Evolutionary conservation across 2,888 invertebrate species (phyloP), one percentile per base, ranked within the genome.

Genomic region (Pteria penguin): DNA sequence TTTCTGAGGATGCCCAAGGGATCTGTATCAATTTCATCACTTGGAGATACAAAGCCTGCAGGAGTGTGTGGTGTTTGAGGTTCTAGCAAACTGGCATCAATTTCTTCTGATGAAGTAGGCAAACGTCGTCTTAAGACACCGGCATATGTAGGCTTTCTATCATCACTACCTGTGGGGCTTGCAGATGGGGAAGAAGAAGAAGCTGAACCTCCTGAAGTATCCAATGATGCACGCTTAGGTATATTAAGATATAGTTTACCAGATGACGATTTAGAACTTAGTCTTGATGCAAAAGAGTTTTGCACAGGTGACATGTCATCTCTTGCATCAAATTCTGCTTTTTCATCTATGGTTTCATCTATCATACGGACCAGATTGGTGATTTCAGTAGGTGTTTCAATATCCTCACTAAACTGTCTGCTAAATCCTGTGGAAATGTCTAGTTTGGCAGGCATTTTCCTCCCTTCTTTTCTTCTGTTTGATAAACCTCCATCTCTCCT

Each of bases 1-100:
- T 90, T 88, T 60, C 86, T 85, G 27, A 91, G 83, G 31, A 91
- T 83, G 32, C 89, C 90, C 32, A 90, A 82, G 0, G 90, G 89
- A 71, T 91, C 88, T 27, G 86, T 79, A 71, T 88, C 86, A 4
- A 85, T 79, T 14, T 88, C 88, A 18, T 81, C 82, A 3, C 87
- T 85, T 1, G 89, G 87, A 0, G 88, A 87, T 26, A 83, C 81
- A 71, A 87, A 88, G 24, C 88, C 89, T 31, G 86, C 82, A 4
- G 89, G 89, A 8, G 88, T 89, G 76, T 85, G 84, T 18, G 88
- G 88, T 1, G 88, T 89, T 65, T 85, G 86, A 4, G 87, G 87
- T 65, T 88, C 88, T 36, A 87, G 52, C 31, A 82, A 72, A 32
- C 67, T 61, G 0, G 81, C 72, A 24, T 82, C 84, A 52, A 82